Evolutionary conservation across 2,888 invertebrate species (phyloP), one percentile per base, ranked within the genome.

Genomic region (Aporophyla lueneburgensis): DNA sequence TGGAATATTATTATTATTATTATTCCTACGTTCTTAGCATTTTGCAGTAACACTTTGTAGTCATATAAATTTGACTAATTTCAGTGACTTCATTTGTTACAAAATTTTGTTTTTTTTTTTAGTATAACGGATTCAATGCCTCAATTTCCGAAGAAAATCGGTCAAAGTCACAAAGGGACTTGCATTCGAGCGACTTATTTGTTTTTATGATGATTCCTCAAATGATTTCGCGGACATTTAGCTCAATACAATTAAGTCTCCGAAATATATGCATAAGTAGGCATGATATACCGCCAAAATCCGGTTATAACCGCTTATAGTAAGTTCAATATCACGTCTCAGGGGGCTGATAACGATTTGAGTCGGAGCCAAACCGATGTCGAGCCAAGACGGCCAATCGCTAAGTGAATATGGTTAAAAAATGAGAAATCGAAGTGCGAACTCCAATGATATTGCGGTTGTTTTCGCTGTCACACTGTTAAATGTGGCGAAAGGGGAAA

Each of bases 311-410:
- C 71, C 68, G 67, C 74, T 70, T 85, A 79, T 75, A 81, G 72
- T 69, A 74, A n/a, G 71, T 75, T 82, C 78, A 86, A 88, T 86
- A 86, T 81, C 81, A 80, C 78, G 74, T 87, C 83, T 83, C 86
- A 74, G 72, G 67, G 72, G 76, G 27, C 65, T 78, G 83, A 79
- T 87, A 89, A 87, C 84, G 80, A 85, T 81, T 88, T 88, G 89
- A 86, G 70, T 77, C 70, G 70, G 76, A 70, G 86, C 88, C 89
- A 88, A 84, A 77, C 81, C 82, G 77, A 68, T 74, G 71, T 77
- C 78, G 72, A 80, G 63, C 63, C 61, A 65, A 74, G 27, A 62
- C 51, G 27, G 79, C 73, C 85, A 87, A 86, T 85, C 71, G 76
- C 62, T 87, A 80, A 87, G 78, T 85, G 86, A 87, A 87, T 80